Evolutionary conservation across 1,140 invertebrate genomes (phyloP).

Genomic region (Tetramorium simillimum): DNA sequence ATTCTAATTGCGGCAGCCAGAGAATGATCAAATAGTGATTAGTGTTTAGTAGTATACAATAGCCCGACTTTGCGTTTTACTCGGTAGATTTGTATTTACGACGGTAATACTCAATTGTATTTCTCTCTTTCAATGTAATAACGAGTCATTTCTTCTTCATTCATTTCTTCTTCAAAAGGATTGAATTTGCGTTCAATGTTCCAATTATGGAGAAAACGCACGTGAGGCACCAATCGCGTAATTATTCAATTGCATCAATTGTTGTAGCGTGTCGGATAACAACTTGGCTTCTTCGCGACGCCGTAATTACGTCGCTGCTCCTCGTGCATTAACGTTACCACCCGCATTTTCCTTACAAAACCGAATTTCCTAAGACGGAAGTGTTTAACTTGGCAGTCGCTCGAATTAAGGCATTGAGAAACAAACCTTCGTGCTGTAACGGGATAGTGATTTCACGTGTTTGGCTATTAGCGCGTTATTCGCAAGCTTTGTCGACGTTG

Average conservation of each 20-base stretch:
- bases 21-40: not conserved
- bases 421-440: not conserved
- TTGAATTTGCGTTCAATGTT: not conserved
- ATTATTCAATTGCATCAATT: constrained; percentile 35
- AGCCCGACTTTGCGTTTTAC: not conserved
- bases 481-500: not conserved
- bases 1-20: not conserved
- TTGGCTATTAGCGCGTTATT: constrained; percentile 1
- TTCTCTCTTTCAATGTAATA: not conserved
- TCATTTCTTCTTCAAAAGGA: not conserved
- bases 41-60: not conserved
- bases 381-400: not conserved
- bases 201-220: constrained; percentile 44
- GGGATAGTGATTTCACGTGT: not conserved
- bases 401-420: constrained; percentile 5
- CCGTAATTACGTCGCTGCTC: constrained; percentile 12
- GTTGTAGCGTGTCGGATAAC: constrained; percentile 23
- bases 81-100: not conserved
- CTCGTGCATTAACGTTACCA: not conserved
- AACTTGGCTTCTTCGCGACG: not conserved
- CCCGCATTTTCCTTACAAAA: constrained; percentile 19
- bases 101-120: not conserved
- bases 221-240: constrained; percentile 6
- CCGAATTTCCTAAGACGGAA: constrained; percentile 42
- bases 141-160: too few species aligned